Conservation (phyloP, 2,888 invertebrate species). For the Lithosia quadra region DNA sequence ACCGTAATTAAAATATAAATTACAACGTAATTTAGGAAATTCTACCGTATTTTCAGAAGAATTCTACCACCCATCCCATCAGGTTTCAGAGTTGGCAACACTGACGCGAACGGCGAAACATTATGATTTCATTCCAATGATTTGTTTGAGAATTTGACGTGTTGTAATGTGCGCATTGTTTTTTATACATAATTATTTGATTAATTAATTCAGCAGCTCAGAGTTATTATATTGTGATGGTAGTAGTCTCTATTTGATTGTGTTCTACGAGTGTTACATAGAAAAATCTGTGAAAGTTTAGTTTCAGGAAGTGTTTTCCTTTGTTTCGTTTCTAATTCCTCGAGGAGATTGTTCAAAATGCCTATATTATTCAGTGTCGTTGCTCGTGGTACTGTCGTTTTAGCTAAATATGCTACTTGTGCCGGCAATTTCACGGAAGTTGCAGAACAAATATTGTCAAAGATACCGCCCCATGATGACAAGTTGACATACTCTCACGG, state of each 20-base stretch:
- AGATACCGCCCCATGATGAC: conserved; percentile 95
- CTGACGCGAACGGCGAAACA: too few species aligned
- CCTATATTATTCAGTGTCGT: conserved; percentile 97
- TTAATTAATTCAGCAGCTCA: conserved; percentile 11
- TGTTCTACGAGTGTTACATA: conserved; percentile 18
- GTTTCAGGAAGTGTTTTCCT: conserved; percentile 31
- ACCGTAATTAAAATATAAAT: too few species aligned
- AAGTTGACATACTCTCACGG: conserved; percentile 97
- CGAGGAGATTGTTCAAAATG: conserved; percentile 86
- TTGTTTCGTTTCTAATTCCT: conserved; percentile 37
- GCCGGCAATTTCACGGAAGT: conserved; percentile 98
- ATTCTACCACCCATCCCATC: too few species aligned
- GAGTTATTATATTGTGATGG: conserved; percentile 3
- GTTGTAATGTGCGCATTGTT: conserved; percentile 37
- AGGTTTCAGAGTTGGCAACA: too few species aligned
- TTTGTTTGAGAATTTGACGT: conserved; percentile 35
- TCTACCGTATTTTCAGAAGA: too few species aligned
- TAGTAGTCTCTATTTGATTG: conserved; percentile 7
- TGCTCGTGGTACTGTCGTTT: conserved; percentile 93
- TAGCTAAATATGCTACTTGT: conserved; percentile 97
- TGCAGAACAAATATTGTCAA: conserved; percentile 95
- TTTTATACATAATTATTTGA: conserved; percentile 23
- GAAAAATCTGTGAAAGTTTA: conserved; percentile 30
- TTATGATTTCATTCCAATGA: too few species aligned
- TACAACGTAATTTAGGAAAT: too few species aligned